Percentiles rank a stretch among this genome's conserved stretches.
These are phyloP conservation scores for Creontiades dilutus DNA, from an alignment of 2,888 invertebrate species.

Conservation along the genomic window DNA sequence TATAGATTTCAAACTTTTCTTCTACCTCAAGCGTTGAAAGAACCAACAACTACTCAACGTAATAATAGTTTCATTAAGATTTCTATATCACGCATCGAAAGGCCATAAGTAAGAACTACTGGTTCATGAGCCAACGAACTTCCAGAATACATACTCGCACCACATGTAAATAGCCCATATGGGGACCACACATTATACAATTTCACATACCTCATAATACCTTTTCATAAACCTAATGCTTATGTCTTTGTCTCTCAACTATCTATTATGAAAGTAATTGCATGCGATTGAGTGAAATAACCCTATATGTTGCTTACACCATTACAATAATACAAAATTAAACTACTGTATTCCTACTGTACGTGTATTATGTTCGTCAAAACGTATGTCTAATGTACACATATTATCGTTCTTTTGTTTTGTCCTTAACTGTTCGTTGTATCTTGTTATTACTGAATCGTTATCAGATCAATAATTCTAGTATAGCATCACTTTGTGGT, in stretches of 20 bases:
- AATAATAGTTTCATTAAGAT: no score
- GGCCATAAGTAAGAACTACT: not conserved
- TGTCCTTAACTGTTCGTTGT: constrained; percentile 2
- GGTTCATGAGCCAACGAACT: not conserved
- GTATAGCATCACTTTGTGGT: no score
- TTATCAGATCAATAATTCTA: no score
- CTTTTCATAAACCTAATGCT: constrained; percentile 58
- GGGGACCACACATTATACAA: not conserved
- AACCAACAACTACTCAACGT: no score
- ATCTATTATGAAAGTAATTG: constrained; percentile 32
- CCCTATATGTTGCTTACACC: constrained; percentile 41
- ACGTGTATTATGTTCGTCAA: not conserved
- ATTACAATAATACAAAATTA: not conserved
- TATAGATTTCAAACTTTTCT: no score
- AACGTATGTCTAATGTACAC: not conserved
- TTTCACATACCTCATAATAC: constrained; percentile 42
- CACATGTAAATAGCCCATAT: not conserved
- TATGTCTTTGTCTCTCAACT: constrained; percentile 60
- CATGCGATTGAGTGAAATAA: constrained; percentile 47
- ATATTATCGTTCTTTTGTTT: not conserved
- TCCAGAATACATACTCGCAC: not conserved
- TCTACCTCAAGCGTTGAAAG: no score
- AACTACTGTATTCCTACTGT: not conserved
- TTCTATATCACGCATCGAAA: not conserved
- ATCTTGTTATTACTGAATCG: no score